phyloP scores from a whole-genome alignment of 2,888 invertebrate species.

The Amphiduros pacificus region DNA sequence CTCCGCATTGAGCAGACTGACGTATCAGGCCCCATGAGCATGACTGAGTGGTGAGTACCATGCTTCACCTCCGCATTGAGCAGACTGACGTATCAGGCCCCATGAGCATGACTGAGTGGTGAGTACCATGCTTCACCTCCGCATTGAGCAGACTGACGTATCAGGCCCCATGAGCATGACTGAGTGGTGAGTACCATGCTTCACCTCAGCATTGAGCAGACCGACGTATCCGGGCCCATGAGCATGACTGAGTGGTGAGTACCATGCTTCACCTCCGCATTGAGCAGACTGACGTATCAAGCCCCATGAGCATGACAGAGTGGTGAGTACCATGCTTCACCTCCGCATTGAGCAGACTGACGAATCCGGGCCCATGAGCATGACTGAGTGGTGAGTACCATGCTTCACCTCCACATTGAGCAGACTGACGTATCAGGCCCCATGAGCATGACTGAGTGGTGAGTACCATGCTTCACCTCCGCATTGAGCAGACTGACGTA shows the following conservation, averaged over 20 bases:
- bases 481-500: no score
- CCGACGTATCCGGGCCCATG: no score
- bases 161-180: slow-evolving; percentile 39
- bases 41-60: slow-evolving; percentile 45
- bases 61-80: slow-evolving; percentile 16
- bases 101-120: slow-evolving; percentile 49
- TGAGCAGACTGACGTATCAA: slow-evolving; percentile 34
- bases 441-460: slow-evolving; percentile 49
- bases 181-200: slow-evolving; percentile 42
- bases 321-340: slow-evolving; percentile 41
- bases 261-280: slow-evolving; percentile 40
- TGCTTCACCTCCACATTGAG: slow-evolving; percentile 33
- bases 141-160: slow-evolving; percentile 31
- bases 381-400: slow-evolving; percentile 45
- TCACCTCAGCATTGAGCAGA: no score
- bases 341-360: slow-evolving; percentile 35
- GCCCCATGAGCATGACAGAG: slow-evolving; percentile 42
- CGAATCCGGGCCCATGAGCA: slow-evolving; percentile 35
- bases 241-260: no score
- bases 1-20: slow-evolving; percentile 35
- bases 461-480: slow-evolving; percentile 7
- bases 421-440: slow-evolving; percentile 35
- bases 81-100: slow-evolving; percentile 35
- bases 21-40: slow-evolving; percentile 36
- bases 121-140: slow-evolving; percentile 7